Conservation (phyloP, 2,113 vertebrate species). For the Hypocryptadius cinnamomeus region DNA sequence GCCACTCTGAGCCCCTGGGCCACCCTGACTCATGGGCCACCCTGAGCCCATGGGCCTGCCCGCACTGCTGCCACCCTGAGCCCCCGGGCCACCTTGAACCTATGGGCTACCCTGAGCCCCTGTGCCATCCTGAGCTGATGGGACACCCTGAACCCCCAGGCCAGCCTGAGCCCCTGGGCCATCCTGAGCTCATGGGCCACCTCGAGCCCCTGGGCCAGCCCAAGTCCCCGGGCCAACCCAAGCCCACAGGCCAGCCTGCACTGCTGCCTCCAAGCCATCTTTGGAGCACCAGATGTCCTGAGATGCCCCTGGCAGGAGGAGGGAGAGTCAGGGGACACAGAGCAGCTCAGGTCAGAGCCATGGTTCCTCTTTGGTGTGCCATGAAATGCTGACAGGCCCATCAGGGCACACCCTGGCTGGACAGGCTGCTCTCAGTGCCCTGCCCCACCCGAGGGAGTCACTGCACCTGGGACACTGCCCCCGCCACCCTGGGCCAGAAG, state of each 20-base stretch:
- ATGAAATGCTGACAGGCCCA: no score
- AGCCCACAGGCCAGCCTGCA: accelerated
- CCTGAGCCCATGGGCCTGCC: neutral
- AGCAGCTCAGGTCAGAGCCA: neutral
- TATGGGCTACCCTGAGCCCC: accelerated
- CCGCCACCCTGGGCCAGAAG: accelerated
- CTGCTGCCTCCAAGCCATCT: no score
- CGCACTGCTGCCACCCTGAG: no score
- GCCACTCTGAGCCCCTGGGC: accelerated
- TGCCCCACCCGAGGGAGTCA: accelerated
- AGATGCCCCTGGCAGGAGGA: neutral
- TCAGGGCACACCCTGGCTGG: neutral
- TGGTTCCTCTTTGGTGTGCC: neutral
- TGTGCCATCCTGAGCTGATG: accelerated
- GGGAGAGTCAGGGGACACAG: neutral
- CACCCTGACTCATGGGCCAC: accelerated
- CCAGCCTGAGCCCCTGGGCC: neutral
- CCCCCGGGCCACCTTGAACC: accelerated
- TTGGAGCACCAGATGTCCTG: accelerated
- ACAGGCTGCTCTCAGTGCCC: neutral
- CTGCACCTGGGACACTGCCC: neutral
- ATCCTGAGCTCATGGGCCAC: no score
- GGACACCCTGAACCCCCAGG: neutral
- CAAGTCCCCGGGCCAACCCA: accelerated
- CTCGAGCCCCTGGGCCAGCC: no score